A percentile compares a stretch with the other conserved stretches of the same genome.
These are phyloP conservation scores for Grantiella picta DNA, from an alignment of 2,113 vertebrate species.

Conservation along the genomic window DNA sequence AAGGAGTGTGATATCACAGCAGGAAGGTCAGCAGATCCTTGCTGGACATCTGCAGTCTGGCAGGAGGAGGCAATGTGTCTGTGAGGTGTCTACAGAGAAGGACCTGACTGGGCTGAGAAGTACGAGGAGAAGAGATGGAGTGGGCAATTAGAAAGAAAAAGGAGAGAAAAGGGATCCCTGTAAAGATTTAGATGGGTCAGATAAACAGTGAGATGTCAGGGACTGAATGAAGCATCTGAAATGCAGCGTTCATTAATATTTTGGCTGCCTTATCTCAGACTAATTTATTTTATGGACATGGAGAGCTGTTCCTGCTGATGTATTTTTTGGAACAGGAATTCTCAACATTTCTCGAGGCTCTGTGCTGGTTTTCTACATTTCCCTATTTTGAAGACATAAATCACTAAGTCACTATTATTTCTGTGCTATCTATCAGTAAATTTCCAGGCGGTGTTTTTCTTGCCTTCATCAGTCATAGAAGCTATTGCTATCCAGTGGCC, in stretches of 20 bases:
- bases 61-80: neutral
- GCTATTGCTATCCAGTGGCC: neutral
- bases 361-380: neutral
- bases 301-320: neutral
- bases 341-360: neutral
- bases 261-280: neutral
- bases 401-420: neutral
- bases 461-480: neutral
- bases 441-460: neutral
- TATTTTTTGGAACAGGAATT: neutral
- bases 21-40: neutral
- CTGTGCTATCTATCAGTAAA: neutral
- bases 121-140: neutral
- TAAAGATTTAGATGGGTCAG: neutral
- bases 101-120: neutral
- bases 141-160: neutral
- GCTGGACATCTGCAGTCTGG: neutral
- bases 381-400: neutral
- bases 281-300: neutral
- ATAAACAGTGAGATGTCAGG: neutral
- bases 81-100: neutral
- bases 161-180: neutral
- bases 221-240: neutral
- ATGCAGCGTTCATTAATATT: slow-evolving; percentile 7
- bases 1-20: neutral